A percentile compares a stretch with the other conserved stretches of the same genome.
These are phyloP conservation scores for Mus caroli DNA, from an alignment of 2,797 vertebrate genomes.

Conservation along the genomic window DNA sequence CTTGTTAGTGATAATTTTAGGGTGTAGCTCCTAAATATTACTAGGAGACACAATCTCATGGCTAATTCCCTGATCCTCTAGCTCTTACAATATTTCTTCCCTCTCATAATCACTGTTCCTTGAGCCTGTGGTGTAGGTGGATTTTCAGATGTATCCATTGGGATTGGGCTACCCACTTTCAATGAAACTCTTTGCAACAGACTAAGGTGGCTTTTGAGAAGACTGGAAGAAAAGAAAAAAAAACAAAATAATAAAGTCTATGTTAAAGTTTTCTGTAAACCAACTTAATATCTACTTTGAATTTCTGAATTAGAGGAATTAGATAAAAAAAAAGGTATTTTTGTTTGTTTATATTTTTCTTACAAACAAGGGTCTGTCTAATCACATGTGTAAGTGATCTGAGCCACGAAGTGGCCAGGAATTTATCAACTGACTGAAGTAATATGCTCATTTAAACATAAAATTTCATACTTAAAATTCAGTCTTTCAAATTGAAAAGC, in stretches of 20 bases:
- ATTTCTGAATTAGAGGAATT: constrained; percentile 54
- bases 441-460: constrained; percentile 35
- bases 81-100: too few species aligned
- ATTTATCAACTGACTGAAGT: background rate
- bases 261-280: background rate
- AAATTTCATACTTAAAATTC: constrained; percentile 40
- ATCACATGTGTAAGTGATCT: constrained; percentile 23
- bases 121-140: background rate
- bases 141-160: background rate
- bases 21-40: background rate
- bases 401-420: background rate
- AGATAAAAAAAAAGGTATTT: background rate
- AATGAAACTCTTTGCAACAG: background rate
- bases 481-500: constrained; percentile 16
- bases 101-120: background rate
- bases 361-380: background rate
- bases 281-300: background rate
- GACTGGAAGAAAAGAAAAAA: rapidly evolving
- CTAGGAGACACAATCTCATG: background rate
- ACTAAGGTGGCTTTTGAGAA: constrained; percentile 4
- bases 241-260: constrained; percentile 25
- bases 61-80: background rate
- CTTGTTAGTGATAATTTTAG: background rate
- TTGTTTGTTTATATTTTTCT: background rate
- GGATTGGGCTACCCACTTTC: background rate